These are phyloP conservation scores for Aspiorhynchus laticeps DNA, from an alignment of 2,113 vertebrate genomes.

Conservation along the genomic window DNA sequence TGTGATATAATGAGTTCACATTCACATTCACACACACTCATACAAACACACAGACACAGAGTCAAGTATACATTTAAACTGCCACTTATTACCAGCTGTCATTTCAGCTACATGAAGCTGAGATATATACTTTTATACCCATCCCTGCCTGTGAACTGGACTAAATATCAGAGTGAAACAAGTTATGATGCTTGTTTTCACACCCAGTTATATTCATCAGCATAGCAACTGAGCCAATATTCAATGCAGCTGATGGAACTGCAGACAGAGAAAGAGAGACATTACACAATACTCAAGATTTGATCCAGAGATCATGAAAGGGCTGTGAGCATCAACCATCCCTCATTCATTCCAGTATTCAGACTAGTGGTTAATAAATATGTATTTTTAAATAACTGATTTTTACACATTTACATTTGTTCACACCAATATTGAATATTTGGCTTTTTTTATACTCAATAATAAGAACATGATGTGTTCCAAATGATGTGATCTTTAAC, in stretches of 20 bases:
- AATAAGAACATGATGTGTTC: conserved; percentile 2
- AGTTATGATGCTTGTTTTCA: not conserved
- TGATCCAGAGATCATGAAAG: not conserved
- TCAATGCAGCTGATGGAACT: not conserved
- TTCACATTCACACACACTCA: too few relatives aligned
- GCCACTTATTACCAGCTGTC: not conserved
- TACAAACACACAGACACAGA: not conserved
- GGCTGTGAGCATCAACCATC: not conserved
- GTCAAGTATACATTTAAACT: not conserved
- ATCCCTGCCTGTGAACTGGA: not conserved
- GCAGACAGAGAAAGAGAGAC: not conserved
- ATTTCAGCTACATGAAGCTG: not conserved
- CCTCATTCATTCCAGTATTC: not conserved
- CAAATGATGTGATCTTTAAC: not conserved
- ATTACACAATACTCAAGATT: not conserved
- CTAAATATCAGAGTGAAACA: not conserved
- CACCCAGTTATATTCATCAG: not conserved
- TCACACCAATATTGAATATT: not conserved
- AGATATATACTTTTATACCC: not conserved
- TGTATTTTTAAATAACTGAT: not conserved
- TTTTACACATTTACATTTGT: not conserved
- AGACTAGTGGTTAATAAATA: not conserved
- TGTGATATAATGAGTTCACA: not conserved
- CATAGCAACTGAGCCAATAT: not conserved
- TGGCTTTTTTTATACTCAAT: not conserved